phyloP scores from a whole-genome alignment of 1,140 invertebrate genomes.

The Cryptotermes secundus region DNA sequence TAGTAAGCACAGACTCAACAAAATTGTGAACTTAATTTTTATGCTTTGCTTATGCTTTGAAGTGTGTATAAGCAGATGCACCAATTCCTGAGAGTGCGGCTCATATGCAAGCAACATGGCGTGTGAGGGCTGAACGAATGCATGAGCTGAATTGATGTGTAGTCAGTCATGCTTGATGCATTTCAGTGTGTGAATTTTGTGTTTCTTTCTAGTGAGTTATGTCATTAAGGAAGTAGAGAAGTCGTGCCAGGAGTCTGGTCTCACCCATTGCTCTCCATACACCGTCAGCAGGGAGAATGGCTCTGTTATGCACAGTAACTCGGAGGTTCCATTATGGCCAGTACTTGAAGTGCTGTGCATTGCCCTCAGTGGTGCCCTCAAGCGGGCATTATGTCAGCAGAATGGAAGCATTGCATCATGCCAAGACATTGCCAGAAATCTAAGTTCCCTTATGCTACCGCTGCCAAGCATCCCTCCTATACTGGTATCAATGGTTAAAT shows the following conservation, averaged over 20 bases:
- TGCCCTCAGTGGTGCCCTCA: neutral
- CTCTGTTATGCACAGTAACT: too few species aligned
- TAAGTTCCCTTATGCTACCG: neutral
- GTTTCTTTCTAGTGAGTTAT: neutral
- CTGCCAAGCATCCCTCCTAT: neutral
- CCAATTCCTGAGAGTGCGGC: too few species aligned
- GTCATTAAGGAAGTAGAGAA: neutral
- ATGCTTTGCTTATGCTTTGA: too few species aligned
- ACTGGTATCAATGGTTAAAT: neutral
- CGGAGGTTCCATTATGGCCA: conserved; percentile 14
- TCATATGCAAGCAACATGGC: too few species aligned
- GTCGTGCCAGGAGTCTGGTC: neutral
- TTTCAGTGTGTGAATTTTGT: neutral
- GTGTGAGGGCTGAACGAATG: too few species aligned
- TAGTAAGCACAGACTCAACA: too few species aligned
- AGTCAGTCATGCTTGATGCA: too few species aligned
- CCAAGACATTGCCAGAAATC: neutral
- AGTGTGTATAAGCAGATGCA: too few species aligned
- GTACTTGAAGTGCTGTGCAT: conserved; percentile 24
- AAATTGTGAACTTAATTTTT: too few species aligned
- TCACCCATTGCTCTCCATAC: neutral
- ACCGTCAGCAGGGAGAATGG: neutral
- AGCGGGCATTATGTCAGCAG: neutral
- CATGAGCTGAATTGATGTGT: too few species aligned
- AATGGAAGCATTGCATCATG: neutral